phyloP scores from a whole-genome alignment of 2,797 vertebrate species.

The Arnoldichthys spilopterus region DNA sequence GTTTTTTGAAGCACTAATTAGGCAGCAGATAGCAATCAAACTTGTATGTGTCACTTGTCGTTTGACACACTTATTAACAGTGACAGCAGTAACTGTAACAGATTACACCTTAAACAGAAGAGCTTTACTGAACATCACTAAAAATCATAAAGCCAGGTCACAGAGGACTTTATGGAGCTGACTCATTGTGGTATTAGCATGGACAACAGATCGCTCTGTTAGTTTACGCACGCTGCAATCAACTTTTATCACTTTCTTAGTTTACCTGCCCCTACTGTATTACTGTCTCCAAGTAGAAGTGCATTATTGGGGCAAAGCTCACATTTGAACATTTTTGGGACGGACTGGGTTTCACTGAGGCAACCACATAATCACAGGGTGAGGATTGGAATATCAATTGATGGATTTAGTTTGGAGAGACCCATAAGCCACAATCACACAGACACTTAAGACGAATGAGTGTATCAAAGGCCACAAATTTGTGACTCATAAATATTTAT shows the following conservation, averaged over 20 bases:
- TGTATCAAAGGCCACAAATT: constrained; percentile 34
- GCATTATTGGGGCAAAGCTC: constrained; percentile 16
- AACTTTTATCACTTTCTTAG: constrained; percentile 25
- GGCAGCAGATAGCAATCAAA: no score
- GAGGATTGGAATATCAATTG: constrained; percentile 37
- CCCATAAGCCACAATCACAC: constrained; percentile 30
- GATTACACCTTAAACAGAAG: background rate
- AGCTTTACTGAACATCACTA: background rate
- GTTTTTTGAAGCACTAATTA: no score
- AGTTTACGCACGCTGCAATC: background rate
- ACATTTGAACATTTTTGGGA: constrained; percentile 11
- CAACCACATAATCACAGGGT: constrained; percentile 38
- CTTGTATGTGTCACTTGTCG: no score
- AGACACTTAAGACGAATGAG: constrained; percentile 37
- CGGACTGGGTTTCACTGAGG: constrained; percentile 24
- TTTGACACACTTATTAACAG: no score
- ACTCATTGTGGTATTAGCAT: background rate
- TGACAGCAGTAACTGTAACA: no score
- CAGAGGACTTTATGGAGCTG: background rate
- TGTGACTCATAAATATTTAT: constrained; percentile 32
- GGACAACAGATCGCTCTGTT: background rate
- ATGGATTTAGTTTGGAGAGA: constrained; percentile 31
- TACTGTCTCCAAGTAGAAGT: constrained; percentile 11
- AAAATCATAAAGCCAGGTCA: constrained; percentile 17
- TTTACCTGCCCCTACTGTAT: constrained; percentile 15